phyloP scores from a whole-genome alignment of 2,797 vertebrate species.

The Periparus ater region DNA sequence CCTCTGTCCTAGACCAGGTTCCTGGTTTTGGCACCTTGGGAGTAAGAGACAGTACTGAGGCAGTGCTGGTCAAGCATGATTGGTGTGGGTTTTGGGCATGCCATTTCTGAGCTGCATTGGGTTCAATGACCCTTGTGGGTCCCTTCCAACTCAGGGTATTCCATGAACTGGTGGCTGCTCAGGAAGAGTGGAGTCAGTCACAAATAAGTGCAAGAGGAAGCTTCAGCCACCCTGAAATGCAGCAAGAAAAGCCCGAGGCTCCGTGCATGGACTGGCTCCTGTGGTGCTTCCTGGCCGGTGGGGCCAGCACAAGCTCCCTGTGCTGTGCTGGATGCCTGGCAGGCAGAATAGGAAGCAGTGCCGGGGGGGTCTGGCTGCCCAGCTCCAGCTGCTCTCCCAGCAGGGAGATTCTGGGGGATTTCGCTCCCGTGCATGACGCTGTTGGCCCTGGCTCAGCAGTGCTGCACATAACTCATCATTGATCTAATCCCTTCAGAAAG shows the following conservation, averaged over 20 bases:
- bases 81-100: background rate
- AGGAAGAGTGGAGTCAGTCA: background rate
- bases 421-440: rapidly evolving
- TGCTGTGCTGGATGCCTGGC: background rate
- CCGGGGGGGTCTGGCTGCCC: rapidly evolving
- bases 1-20: background rate
- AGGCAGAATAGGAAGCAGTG: background rate
- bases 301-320: background rate
- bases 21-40: rapidly evolving
- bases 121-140: background rate
- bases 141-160: background rate
- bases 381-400: background rate
- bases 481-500: background rate
- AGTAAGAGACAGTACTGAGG: too few relatives aligned
- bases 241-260: background rate
- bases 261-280: too few relatives aligned
- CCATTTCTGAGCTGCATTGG: background rate
- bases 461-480: rapidly evolving
- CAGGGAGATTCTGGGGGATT: background rate
- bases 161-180: background rate
- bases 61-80: rapidly evolving
- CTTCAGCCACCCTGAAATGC: background rate
- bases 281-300: rapidly evolving
- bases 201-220: background rate
- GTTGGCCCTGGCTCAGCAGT: background rate